Evolutionary conservation across 23 tunicate genomes (phyloP).

Genomic region (Ciona savignyi): DNA sequence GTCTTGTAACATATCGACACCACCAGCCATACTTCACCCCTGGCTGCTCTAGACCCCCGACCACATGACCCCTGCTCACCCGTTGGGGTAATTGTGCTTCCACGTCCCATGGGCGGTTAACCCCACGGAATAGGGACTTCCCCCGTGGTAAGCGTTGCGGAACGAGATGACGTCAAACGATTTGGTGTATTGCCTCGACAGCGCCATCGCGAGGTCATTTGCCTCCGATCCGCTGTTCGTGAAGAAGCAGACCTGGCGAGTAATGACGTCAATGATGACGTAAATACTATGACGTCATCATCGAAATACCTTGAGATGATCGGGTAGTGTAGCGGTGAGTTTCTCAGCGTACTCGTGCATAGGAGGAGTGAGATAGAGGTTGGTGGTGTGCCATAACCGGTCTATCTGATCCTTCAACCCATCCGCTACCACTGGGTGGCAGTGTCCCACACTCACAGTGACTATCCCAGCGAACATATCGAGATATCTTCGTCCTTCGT

Average conservation of each 20-base stretch:
- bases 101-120: slow-evolving; percentile 85
- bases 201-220: slow-evolving; percentile 87
- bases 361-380: slow-evolving; percentile 60
- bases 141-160: slow-evolving; percentile 90
- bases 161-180: slow-evolving; percentile 78
- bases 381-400: slow-evolving; percentile 92
- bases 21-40: neutral
- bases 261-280: too few relatives aligned
- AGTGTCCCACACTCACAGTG: slow-evolving; percentile 96
- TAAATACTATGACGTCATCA: too few relatives aligned
- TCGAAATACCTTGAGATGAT: slow-evolving; percentile 73
- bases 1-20: too few relatives aligned
- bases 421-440: slow-evolving; percentile 73
- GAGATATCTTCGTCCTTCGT: slow-evolving; percentile 77
- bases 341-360: slow-evolving; percentile 92
- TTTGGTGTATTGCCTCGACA: slow-evolving; percentile 78
- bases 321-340: slow-evolving; percentile 78
- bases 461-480: slow-evolving; percentile 96
- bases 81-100: slow-evolving; percentile 78
- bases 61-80: slow-evolving; percentile 31
- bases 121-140: slow-evolving; percentile 81
- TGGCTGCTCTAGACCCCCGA: neutral
- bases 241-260: slow-evolving; percentile 77
- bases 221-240: slow-evolving; percentile 98
- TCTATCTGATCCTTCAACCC: slow-evolving; percentile 50